phyloP scores from a whole-genome alignment of 2,888 invertebrate genomes.

The Pristionchus entomophagus region DNA sequence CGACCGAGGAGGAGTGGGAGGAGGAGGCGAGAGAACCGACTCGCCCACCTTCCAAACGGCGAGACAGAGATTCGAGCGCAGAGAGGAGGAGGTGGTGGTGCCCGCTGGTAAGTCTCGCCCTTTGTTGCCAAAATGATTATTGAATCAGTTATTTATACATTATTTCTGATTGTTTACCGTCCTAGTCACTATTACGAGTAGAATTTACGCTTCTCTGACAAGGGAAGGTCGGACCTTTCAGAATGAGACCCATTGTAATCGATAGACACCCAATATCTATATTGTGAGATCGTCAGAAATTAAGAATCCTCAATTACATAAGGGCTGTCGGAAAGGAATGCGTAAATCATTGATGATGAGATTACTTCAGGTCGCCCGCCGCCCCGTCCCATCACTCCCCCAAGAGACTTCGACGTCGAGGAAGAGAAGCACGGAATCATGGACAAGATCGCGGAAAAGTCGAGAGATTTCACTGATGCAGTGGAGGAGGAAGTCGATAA shows the following conservation, averaged over 20 bases:
- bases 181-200: too few species aligned
- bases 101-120: background rate
- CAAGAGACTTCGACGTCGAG: constrained; percentile 44
- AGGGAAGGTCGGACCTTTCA: too few species aligned
- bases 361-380: constrained; percentile 9
- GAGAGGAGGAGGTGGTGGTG: constrained; percentile 3
- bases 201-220: too few species aligned
- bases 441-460: constrained; percentile 48
- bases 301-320: too few species aligned
- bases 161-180: too few species aligned
- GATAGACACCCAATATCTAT: too few species aligned
- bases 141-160: too few species aligned
- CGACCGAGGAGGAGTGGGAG: constrained; percentile 52
- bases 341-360: too few species aligned
- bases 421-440: background rate
- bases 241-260: too few species aligned
- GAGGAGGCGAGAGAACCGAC: background rate
- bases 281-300: too few species aligned
- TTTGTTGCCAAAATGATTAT: too few species aligned
- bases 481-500: constrained; percentile 35
- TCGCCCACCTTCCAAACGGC: constrained; percentile 12
- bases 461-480: constrained; percentile 14
- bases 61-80: constrained; percentile 49
- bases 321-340: too few species aligned
- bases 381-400: constrained; percentile 46